phyloP scores from a whole-genome alignment of 2,113 vertebrate genomes.

The Accipiter cooperii region DNA sequence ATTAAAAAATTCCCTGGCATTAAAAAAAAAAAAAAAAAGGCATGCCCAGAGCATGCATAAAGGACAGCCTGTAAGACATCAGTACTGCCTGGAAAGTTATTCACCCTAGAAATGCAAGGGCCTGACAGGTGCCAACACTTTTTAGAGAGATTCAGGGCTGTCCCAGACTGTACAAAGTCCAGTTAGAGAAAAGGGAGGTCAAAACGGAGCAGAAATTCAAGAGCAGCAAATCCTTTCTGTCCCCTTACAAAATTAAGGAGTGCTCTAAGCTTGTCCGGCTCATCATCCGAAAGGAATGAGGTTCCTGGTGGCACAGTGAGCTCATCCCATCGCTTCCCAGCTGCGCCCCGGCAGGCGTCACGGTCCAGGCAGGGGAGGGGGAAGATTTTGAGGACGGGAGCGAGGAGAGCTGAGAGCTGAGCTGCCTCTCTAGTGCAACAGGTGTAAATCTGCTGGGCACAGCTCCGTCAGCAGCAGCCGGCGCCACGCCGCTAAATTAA shows the following conservation, averaged over 20 bases:
- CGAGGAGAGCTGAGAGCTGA: background rate
- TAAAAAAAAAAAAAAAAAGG: background rate
- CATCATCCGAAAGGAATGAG: conserved; percentile 35
- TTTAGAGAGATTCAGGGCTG: background rate
- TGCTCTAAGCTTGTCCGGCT: background rate
- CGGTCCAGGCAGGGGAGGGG: background rate
- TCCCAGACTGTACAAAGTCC: background rate
- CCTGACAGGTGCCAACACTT: background rate
- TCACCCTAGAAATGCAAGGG: background rate
- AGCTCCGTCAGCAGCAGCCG: background rate
- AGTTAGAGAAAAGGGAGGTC: background rate
- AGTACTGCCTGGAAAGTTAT: background rate
- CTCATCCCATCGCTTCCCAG: background rate
- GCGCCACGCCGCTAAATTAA: background rate
- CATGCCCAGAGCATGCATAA: background rate
- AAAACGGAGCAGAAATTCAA: conserved; percentile 6
- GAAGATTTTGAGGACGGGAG: background rate
- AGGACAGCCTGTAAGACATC: background rate
- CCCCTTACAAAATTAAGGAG: background rate
- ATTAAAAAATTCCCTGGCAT: background rate
- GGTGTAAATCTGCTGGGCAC: conserved; percentile 45
- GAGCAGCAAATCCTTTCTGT: background rate
- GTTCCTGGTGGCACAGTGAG: background rate
- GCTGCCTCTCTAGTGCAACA: background rate
- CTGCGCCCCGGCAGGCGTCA: background rate